Conservation (phyloP, 2,888 invertebrate species). For the Prosapia bicincta region DNA sequence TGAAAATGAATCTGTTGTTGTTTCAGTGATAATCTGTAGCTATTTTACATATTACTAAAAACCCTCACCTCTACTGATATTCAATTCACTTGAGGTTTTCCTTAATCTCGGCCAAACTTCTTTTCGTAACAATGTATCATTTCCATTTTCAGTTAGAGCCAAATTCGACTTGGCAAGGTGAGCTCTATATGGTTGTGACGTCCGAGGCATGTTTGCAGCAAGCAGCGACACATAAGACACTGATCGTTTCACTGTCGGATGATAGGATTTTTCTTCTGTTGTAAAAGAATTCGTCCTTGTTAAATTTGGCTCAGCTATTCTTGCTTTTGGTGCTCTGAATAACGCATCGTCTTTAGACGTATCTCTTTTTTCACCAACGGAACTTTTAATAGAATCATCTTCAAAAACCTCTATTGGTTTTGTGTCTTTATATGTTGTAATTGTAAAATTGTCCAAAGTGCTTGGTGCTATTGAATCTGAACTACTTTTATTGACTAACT, state of each 20-base stretch:
- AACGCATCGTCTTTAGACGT: constrained; percentile 26
- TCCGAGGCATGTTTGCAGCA: constrained; percentile 29
- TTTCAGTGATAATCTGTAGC: neutral
- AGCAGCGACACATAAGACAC: constrained; percentile 48
- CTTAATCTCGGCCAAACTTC: constrained; percentile 43
- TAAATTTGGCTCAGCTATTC: constrained; percentile 21
- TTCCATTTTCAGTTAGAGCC: neutral
- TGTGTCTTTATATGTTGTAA: constrained; percentile 39
- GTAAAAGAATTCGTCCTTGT: constrained; percentile 27
- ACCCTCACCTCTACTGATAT: constrained; percentile 38
- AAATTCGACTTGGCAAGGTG: constrained; percentile 2
- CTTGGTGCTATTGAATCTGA: constrained; percentile 4
- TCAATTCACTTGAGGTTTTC: constrained; percentile 42
- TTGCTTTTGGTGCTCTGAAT: constrained; percentile 26
- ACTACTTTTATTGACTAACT: neutral
- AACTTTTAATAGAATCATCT: constrained; percentile 37
- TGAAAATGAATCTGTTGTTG: neutral
- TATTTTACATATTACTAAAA: neutral
- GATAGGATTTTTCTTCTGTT: constrained; percentile 22
- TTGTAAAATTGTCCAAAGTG: constrained; percentile 40
- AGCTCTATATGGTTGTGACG: constrained; percentile 19
- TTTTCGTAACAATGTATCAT: neutral
- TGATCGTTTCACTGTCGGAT: constrained; percentile 47
- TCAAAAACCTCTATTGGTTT: constrained; percentile 37
- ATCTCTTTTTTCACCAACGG: constrained; percentile 23